A percentile compares a stretch with the other conserved stretches of the same genome.
Conservation (phyloP, 2,888 invertebrate species). For the Synanthedon vespiformis region DNA sequence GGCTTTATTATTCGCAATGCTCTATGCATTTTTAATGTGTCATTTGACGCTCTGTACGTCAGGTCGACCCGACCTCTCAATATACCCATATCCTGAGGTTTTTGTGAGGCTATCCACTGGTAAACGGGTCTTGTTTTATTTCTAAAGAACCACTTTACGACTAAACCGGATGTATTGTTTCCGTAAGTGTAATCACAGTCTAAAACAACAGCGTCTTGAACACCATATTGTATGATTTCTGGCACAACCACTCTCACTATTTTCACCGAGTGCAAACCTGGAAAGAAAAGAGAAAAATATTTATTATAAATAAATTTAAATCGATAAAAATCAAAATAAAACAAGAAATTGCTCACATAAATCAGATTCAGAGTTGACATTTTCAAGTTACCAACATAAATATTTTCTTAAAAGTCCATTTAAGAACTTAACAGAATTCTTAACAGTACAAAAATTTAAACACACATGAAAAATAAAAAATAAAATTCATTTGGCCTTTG, state of each 20-base stretch:
- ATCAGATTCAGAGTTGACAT: too few species aligned
- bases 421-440: too few species aligned
- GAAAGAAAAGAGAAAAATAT: constrained; percentile 15
- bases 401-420: too few species aligned
- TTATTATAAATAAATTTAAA: neutral
- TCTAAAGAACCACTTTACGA: constrained; percentile 83
- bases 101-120: constrained; percentile 80
- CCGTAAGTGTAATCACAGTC: constrained; percentile 80
- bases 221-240: constrained; percentile 72
- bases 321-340: too few species aligned
- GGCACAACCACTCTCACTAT: constrained; percentile 74
- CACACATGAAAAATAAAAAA: too few species aligned
- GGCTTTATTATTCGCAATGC: constrained; percentile 80
- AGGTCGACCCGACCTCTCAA: constrained; percentile 71
- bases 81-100: constrained; percentile 75
- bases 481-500: too few species aligned
- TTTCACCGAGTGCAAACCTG: constrained; percentile 70
- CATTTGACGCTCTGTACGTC: constrained; percentile 73
- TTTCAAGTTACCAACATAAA: too few species aligned
- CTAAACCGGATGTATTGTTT: constrained; percentile 74
- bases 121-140: constrained; percentile 77
- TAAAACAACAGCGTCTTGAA: constrained; percentile 72
- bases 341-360: too few species aligned
- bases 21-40: constrained; percentile 77
- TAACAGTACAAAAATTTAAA: too few species aligned